Evolutionary conservation across 2,888 invertebrate species (phyloP), one percentile per base, ranked within the genome.

Genomic region (Caenorhabditis sinica): DNA sequence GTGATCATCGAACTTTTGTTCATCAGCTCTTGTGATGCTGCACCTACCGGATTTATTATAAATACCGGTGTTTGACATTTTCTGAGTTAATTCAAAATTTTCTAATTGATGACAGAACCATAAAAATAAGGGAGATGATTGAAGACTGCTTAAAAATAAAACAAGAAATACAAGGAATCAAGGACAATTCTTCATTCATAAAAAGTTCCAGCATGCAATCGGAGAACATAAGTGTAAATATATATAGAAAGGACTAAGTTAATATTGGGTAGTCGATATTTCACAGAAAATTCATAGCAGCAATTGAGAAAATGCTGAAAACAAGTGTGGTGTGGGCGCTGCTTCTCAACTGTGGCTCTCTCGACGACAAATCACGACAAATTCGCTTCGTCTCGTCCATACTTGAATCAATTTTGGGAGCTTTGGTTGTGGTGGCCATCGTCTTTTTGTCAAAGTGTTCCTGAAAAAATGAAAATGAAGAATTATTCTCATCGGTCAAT

Each of bases 381-480:
- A 1, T 30, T 6, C 53, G 45, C 25, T 8, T 23, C 28, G 8
- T 30, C n/a, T 30, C 11, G 8, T 45, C 28, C 30, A 23, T 45
- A 5, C 28, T 23, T 13, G 20, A 23, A 45, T 43, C 58, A 28
- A 11, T n/a, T n/a, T 2, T 5, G 20, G 63, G 40, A 6, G 66
- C 23, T 45, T 72, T 73, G 17, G 49, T 17, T 13, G 74, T 60
- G 13, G 36, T 74, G 1, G 60, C 1, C 0, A 33, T n/a, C n/a
- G 45, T 0, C 9, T 63, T 51, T 23, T 65, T 79, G 56, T 79
- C 33, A 40, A 72, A 79, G 17, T 79, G 79, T 17, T 71, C 65
- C 79, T 79, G 56, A 36, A 79, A 33, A 8, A n/a, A 30, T 25
- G 40, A 65, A 8, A 51, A 36, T 23, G 17, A 17, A 49, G 20